Base-by-base conservation (phyloP, 30 jellyfish, hydroid and myxozoan species). In the Hydractinia echinata region DNA sequence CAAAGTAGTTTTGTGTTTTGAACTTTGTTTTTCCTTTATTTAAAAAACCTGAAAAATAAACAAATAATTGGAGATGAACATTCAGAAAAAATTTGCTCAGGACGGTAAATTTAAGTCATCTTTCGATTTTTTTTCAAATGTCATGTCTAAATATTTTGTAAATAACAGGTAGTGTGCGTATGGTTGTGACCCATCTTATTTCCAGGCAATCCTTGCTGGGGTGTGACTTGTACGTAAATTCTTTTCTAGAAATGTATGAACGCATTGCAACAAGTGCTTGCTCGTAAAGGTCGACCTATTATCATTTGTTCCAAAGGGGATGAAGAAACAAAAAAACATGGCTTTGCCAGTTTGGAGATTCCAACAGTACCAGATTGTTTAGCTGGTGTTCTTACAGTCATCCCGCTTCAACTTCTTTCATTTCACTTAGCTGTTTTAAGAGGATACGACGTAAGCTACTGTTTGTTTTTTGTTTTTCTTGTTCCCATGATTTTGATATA, bases 261-360 rank as follows among this genome's bases (percentile, higher is more conserved):
- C 76, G 99, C 99, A 16, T 71, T 90, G 10, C 98, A 95, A 58
- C 99, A 95, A 85, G 97, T 95, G 44, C 76, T 82, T 39, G 97
- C 98, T 5, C 82, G 99, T 1, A 90, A 95, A 77, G 97, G 96
- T 7, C 98, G 96, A 79, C 99, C 99, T 4, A 92, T 95, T 18
- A 78, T 95, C 83, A 86, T 95, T 62, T 89, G 98, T 73, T 78
- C 95, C 16, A 86, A 85, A 79, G 99, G 96, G 13, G 98, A 95
- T 67, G 72, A 76, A 66, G 98, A 95, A 76, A 83, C 96, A 60
- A 95, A 82, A 72, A 15, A 87, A 8, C 92, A 77, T 51, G 96
- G 95, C 50, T 84, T 76, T 68, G 84, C 83, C 55, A 72, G 96
- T 1, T 85, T 95, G 10, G 97, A 95, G 74, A 88, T 95, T 16